A percentile compares a stretch with the other conserved stretches of the same genome.
Conservation (phyloP, 2,888 invertebrate species). For the Liopterus haemorrhoidalis region DNA sequence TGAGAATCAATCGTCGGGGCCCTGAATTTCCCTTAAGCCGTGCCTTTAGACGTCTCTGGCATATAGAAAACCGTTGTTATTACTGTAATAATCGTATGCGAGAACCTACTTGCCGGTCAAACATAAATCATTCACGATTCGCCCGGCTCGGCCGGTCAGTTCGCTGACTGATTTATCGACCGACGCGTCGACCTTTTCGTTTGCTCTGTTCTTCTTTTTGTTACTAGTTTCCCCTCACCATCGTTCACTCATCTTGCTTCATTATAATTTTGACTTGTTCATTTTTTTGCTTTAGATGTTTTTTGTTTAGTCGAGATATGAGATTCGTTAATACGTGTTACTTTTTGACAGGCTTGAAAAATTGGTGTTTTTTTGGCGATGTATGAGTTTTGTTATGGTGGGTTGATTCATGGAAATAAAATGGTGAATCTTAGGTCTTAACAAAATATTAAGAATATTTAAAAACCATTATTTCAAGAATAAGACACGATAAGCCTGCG, state of each 20-base stretch:
- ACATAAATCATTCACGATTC: constrained; percentile 45
- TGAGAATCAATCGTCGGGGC: no score
- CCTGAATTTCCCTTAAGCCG: no score
- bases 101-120: constrained; percentile 43
- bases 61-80: constrained; percentile 44
- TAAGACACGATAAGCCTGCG: no score
- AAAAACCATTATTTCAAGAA: no score
- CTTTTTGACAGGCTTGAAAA: constrained; percentile 24
- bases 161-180: constrained; percentile 46
- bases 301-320: constrained; percentile 16
- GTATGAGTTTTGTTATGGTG: no score
- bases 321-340: constrained; percentile 21
- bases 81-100: constrained; percentile 47
- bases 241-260: constrained; percentile 15
- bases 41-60: no score
- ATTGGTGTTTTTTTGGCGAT: no score
- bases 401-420: no score
- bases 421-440: no score
- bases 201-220: constrained; percentile 3
- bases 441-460: no score
- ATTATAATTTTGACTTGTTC: constrained; percentile 14
- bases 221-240: neutral
- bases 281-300: constrained; percentile 4
- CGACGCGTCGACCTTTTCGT: constrained; percentile 39
- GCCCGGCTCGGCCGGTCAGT: constrained; percentile 43